Evolutionary conservation across 1,140 invertebrate species (phyloP), one percentile per base, ranked within the genome.

Genomic region (Agrypnia vestita): DNA sequence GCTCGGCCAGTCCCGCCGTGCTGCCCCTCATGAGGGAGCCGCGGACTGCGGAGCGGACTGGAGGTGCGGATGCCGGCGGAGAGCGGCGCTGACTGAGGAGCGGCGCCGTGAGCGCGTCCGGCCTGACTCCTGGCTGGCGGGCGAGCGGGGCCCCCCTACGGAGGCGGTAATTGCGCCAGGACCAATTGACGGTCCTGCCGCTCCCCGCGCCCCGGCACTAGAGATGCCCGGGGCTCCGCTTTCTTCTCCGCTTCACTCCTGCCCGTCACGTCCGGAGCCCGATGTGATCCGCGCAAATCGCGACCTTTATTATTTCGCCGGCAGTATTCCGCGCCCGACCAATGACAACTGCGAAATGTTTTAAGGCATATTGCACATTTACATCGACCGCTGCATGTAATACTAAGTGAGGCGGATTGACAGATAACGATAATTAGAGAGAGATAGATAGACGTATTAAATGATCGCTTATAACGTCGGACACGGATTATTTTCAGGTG

Each of bases 1-100:
- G 88, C 84, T 90, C 89, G 44, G 89, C 87, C 78, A 91, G 85
- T 15, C 90, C 91, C 69, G 90, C 91, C 75, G 89, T 91, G 86
- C 91, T 92, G 84, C 91, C 91, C 84, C 91, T 89, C 91, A 92
- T 92, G 43, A 13, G 13, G 13, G 73, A 46, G 73, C 21, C 43
- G 53, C 19, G n/a, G 55, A 43, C 43, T n/a, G 53, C 19, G 35
- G 21, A 25, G 55, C 69, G 47, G 47, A 73, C 12, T 15, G 46
- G 15, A 15, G 11, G 19, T 19, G 6, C 8, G 25, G 4, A 13
- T 11, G n/a, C 10, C 15, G 53, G n/a, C 7, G 12, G 11, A 15
- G 55, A 12, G 53, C 6, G 15, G 13, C 49, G n/a, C 35, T 21
- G 17, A 9, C 11, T n/a, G 11, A 10, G 43, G 13, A 8, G 11